Base-by-base conservation (phyloP, 2,113 vertebrate genomes). In the Osmerus eperlanus region DNA sequence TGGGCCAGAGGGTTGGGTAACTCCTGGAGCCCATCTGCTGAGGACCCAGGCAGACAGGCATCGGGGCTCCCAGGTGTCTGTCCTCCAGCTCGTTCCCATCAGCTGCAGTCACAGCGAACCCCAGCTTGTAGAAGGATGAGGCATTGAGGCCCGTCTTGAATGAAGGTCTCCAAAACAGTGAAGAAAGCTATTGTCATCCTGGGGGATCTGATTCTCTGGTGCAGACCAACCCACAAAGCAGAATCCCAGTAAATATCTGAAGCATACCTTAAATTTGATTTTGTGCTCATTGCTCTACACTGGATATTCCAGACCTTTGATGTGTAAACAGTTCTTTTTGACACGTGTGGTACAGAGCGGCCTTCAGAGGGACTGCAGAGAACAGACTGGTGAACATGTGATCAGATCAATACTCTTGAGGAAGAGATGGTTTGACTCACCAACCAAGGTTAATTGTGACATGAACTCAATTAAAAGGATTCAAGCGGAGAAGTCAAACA, bases 401-500 rank as follows among this genome's bases (percentile, higher is more conserved):
- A 71, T 62, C 3, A 9, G 73, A 80, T 91, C 79, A 65, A 72
- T 86, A 74, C 29, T 13, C 75, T 55, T 79, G 87, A 87, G 64
- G 71, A 78, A 81, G 75, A 87, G 76, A 74, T 82, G 65, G 65
- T 55, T 72, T 80, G 69, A 74, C 83, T 74, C 84, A 63, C 14
- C 13, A 68, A 69, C 69, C 59, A 68, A 85, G 87, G 83, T 84
- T 77, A 68, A 74, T 77, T 78, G 71, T 69, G 23, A 68, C 79
- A 78, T 73, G 63, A 86, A 84, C 75, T 76, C 65, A 73, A 68
- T 53, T 73, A 66, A 72, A 77, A 59, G 56, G 71, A 78, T 81
- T 74, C 51, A 36, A 78, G 82, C 71, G 75, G 81, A 84, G 74
- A 82, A 83, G 75, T 81, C 81, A 85, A 81, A 85, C 75, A 76